Evolutionary conservation across 1,140 invertebrate species (phyloP).

Genomic region (Callitettix versicolor): DNA sequence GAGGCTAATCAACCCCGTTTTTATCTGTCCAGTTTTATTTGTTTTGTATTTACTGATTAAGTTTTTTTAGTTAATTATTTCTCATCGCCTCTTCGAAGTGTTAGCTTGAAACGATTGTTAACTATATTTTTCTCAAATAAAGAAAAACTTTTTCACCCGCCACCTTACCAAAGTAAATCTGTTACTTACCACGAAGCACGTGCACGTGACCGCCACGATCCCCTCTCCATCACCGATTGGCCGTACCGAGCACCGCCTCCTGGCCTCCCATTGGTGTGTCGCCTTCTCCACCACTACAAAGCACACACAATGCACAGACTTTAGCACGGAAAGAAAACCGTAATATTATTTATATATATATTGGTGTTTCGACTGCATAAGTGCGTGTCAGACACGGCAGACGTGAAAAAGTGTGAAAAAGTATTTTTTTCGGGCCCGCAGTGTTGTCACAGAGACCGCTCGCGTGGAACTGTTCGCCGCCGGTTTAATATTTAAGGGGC

Average conservation of each 20-base stretch:
- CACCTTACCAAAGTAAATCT: too few relatives aligned
- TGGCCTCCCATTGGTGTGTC: neutral
- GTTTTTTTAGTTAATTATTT: too few relatives aligned
- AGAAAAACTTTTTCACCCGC: too few relatives aligned
- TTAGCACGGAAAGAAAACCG: constrained; percentile 1
- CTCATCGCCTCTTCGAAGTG: too few relatives aligned
- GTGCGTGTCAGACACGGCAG: too few relatives aligned
- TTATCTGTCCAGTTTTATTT: too few relatives aligned
- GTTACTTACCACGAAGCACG: too few relatives aligned
- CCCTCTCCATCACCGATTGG: constrained; percentile 1
- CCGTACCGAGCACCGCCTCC: neutral
- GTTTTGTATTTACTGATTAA: too few relatives aligned
- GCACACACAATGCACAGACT: neutral
- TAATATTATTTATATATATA: constrained; percentile 13
- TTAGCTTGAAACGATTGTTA: too few relatives aligned
- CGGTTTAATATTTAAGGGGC: neutral
- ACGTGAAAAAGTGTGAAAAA: too few relatives aligned
- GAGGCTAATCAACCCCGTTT: too few relatives aligned
- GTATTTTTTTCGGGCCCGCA: neutral
- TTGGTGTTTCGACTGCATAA: neutral
- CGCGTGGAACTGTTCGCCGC: neutral
- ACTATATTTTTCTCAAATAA: too few relatives aligned
- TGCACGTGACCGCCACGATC: neutral
- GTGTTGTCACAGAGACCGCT: neutral
- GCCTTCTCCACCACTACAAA: neutral